phyloP scores from a whole-genome alignment of 2,797 vertebrate species.

The Sorex maritimensis region DNA sequence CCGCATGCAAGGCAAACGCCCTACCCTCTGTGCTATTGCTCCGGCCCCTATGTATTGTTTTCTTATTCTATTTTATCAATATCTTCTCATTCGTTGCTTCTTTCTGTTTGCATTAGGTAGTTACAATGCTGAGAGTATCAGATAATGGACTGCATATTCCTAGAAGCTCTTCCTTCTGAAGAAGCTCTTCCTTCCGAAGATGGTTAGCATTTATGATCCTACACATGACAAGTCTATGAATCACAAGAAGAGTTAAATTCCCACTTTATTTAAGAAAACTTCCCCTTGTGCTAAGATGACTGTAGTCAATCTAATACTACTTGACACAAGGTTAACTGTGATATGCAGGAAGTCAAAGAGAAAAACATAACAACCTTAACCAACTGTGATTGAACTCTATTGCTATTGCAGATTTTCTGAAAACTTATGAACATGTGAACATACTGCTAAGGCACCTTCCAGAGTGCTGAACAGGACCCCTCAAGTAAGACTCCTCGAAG shows the following conservation, averaged over 20 bases:
- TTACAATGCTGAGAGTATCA: background rate
- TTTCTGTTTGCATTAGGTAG: background rate
- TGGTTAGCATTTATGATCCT: too few relatives aligned
- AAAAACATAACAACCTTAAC: background rate
- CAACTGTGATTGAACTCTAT: background rate
- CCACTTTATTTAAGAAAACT: too few relatives aligned
- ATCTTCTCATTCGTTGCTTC: conserved; percentile 26
- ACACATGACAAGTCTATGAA: too few relatives aligned
- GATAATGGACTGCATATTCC: background rate
- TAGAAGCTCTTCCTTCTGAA: too few relatives aligned
- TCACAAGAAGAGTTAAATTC: too few relatives aligned
- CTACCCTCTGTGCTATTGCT: too few relatives aligned
- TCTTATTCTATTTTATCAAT: conserved; percentile 25
- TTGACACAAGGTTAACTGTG: conserved; percentile 11
- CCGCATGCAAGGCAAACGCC: too few relatives aligned
- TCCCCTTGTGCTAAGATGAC: background rate
- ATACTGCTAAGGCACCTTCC: background rate
- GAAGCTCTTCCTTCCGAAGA: too few relatives aligned
- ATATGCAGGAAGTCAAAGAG: conserved; percentile 5
- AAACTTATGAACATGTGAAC: background rate
- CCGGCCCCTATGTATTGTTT: background rate
- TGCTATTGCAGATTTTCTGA: conserved; percentile 1
- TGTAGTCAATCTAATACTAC: background rate
- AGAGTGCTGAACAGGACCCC: background rate
- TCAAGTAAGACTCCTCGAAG: background rate